Evolutionary conservation across 2,888 invertebrate species (phyloP), one percentile per base, ranked within the genome.

Genomic region (Agrochola macilenta): DNA sequence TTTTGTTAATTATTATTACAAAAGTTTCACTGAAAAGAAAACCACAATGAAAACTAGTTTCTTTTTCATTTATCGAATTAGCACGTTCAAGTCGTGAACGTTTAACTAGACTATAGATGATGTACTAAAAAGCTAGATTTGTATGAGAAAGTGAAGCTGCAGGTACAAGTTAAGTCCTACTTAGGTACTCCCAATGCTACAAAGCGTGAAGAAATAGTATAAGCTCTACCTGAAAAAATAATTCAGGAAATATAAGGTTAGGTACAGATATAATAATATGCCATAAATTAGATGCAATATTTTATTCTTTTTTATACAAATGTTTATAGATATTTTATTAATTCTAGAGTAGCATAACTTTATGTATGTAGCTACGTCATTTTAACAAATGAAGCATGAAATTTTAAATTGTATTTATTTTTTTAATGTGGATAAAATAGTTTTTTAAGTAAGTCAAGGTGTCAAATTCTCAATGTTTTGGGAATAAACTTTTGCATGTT

Each of bases 281-380:
- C 96, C 96, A 96, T 96, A 96, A 93, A 93, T 93, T 93, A 94
- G 92, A 88, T 94, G 94, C 94, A 95, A 95, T 94, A 93, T 90
- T 89, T 89, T 91, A 90, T 89, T 84, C 87, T 89, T 84, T 88
- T 89, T 90, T 90, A 76, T 89, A 91, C 87, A 91, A 92, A 90
- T 90, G 85, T 90, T 90, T 85, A 86, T 88, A 90, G 79, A 83
- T 84, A 78, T 76, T 64, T 72, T 70, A 61, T 88, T 76, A 80
- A 73, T 72, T 23, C 46, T 76, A 84, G 74, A 23, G 5, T 83
- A 85, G 69, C 65, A 17, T 79, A 74, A 77, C 52, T 60, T 77
- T 72, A 68, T 64, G 20, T 78, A 66, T 74, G 64, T 69, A 81
- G 73, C 73, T 65, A 74, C 12, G 49, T 80, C 58, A 79, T 81